A percentile compares a stretch with the other conserved stretches of the same genome.
Evolutionary conservation across 2,888 invertebrate species (phyloP).

Genomic region (Drosophila pseudotalamancana): DNA sequence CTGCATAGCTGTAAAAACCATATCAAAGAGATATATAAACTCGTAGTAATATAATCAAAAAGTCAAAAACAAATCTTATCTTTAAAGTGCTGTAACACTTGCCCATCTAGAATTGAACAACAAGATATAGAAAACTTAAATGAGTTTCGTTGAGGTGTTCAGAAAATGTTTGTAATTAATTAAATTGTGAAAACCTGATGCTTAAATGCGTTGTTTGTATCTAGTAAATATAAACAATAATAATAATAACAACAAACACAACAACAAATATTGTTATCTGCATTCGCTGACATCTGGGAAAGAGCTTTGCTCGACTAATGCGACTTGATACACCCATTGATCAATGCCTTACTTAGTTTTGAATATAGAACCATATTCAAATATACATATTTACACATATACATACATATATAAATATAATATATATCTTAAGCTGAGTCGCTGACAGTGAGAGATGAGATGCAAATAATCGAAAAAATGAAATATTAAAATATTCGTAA

Average conservation of each 20-base stretch:
- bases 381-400: neutral
- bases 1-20: too few species aligned
- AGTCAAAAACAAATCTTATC: too few species aligned
- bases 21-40: too few species aligned
- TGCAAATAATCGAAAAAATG: slow-evolving; percentile 20
- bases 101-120: too few species aligned
- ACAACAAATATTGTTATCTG: neutral
- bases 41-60: too few species aligned
- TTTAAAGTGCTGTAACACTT: too few species aligned
- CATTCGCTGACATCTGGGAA: slow-evolving; percentile 17
- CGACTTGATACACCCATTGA: slow-evolving; percentile 54
- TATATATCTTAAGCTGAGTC: slow-evolving; percentile 12
- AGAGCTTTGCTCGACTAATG: slow-evolving; percentile 43
- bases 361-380: slow-evolving; percentile 15
- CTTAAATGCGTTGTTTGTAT: neutral
- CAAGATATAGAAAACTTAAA: too few species aligned
- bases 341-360: slow-evolving; percentile 40
- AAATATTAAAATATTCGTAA: slow-evolving; percentile 21
- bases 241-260: neutral
- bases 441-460: slow-evolving; percentile 52
- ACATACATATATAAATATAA: neutral
- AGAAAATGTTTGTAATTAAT: slow-evolving; percentile 8
- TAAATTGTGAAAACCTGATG: neutral
- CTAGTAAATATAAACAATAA: neutral
- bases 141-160: neutral